A percentile compares a stretch with the other conserved stretches of the same genome.
Conservation (phyloP, 2,888 invertebrate genomes). For the Aphrophora alni region DNA sequence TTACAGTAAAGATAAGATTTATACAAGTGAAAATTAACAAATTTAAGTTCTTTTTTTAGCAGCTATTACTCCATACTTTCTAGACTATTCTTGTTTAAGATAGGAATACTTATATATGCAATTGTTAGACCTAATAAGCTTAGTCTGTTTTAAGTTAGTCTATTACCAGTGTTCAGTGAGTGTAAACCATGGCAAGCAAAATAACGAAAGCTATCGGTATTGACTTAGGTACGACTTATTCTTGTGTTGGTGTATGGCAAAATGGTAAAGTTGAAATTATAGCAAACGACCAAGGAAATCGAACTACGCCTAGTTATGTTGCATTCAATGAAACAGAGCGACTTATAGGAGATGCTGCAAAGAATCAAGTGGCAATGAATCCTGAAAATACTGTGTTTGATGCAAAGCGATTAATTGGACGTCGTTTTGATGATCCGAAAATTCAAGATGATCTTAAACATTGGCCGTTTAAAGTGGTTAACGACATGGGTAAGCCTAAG, state of each 20-base stretch:
- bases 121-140: background rate
- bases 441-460: constrained; percentile 81
- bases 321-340: constrained; percentile 86
- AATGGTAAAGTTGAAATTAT: constrained; percentile 84
- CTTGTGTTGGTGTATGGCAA: constrained; percentile 86
- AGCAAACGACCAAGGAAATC: constrained; percentile 88
- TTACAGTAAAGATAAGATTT: background rate
- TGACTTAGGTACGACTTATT: constrained; percentile 88
- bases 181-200: background rate
- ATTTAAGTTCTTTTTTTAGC: background rate
- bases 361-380: constrained; percentile 72
- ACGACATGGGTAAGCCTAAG: constrained; percentile 69
- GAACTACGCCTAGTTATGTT: constrained; percentile 87
- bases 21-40: background rate
- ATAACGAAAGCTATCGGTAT: constrained; percentile 68
- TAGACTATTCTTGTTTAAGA: background rate
- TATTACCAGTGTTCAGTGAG: background rate
- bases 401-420: constrained; percentile 75
- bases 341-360: constrained; percentile 85
- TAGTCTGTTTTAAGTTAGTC: background rate
- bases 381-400: constrained; percentile 65
- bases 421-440: constrained; percentile 71
- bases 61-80: background rate
- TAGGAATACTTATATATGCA: background rate
- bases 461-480: constrained; percentile 81